Evolutionary conservation across 2,113 vertebrate genomes (phyloP), one percentile per base, ranked within the genome.

Genomic region (Copsychus sechellarum): DNA sequence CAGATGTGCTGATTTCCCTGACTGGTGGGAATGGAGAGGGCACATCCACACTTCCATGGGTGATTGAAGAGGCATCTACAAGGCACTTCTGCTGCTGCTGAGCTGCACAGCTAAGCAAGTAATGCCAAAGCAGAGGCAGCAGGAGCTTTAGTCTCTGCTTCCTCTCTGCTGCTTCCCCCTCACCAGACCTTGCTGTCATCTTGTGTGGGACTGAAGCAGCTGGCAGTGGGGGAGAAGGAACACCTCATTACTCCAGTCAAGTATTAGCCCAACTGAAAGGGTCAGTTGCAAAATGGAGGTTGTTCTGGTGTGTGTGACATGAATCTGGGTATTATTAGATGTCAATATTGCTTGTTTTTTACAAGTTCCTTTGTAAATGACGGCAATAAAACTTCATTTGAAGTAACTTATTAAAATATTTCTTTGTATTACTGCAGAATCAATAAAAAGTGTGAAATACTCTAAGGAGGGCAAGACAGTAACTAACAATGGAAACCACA

Each of bases 181-280:
- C 94, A 91, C 69, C 64, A 86, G 64, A 31, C 40, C 81, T 74
- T 90, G 51, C 42, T 91, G 80, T 96, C 72, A 78, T 90, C 82
- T 81, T 91, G 86, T 95, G 88, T 94, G 65, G 93, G 82, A 93
- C 60, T 92, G 56, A 86, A 84, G 51, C 93, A 94, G 71, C 88
- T 95, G 93, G 92, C 17, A 15, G 13, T 33, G 64, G 23, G 43
- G 65, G 24, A 84, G 31, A 65, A 34, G 25, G 29, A 61, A 67
- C 66, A 90, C 45, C 64, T 92, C 48, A 58, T 64, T 84, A 21
- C 56, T 70, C 94, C 76, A 81, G 76, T 86, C 67, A 85, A 80
- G 24, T 43, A 69, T 72, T 50, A 72, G 45, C 45, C 13, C 25
- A 17, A 6, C 3, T 57, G 45, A 51, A 83, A 73, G 82, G 86